Evolutionary conservation across 1,140 invertebrate species (phyloP).

Genomic region (Rhynchophorus ferrugineus): DNA sequence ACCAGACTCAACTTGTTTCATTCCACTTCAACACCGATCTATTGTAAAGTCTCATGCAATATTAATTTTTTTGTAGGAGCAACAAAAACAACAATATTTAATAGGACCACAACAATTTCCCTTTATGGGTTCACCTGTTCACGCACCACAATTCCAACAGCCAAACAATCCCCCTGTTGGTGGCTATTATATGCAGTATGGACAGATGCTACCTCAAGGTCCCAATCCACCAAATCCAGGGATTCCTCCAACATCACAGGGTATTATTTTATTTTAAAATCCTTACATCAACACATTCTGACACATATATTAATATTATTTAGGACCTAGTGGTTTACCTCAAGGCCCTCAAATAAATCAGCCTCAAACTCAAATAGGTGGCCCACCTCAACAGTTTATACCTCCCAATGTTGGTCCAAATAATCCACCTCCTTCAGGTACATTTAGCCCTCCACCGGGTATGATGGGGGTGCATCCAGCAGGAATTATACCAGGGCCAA

Average conservation of each 20-base stretch:
- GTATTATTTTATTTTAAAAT: neutral
- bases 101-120: slow-evolving; percentile 50
- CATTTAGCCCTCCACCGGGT: slow-evolving; percentile 4
- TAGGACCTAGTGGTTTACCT: neutral
- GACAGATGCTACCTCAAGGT: slow-evolving; percentile 25
- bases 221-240: slow-evolving; percentile 8
- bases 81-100: slow-evolving; percentile 82
- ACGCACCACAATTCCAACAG: slow-evolving; percentile 36
- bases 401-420: neutral
- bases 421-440: neutral
- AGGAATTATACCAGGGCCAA: slow-evolving; percentile 3
- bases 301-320: neutral
- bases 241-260: neutral
- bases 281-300: neutral
- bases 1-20: too few species aligned
- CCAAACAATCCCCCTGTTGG: slow-evolving; percentile 36
- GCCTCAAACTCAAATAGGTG: slow-evolving; percentile 5
- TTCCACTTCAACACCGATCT: too few species aligned
- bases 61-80: too few species aligned
- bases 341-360: neutral
- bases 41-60: too few species aligned
- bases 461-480: neutral
- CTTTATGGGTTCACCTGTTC: slow-evolving; percentile 46
- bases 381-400: slow-evolving; percentile 10
- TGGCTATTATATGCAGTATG: slow-evolving; percentile 20